Evolutionary conservation across 2,888 invertebrate species (phyloP).

Genomic region (Eledona agricola): DNA sequence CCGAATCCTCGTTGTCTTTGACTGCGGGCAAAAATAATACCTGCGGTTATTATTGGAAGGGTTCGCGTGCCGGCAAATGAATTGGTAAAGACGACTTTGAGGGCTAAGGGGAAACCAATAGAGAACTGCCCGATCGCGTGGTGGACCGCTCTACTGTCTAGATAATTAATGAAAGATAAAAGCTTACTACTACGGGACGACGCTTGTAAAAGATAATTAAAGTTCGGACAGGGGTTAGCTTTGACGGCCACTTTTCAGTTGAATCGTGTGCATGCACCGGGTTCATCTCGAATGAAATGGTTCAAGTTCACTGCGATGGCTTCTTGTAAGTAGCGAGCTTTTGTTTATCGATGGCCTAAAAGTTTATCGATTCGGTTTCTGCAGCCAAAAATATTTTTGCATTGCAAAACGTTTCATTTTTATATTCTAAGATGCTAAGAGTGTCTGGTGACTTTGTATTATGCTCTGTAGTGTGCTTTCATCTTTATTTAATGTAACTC

Average conservation of each 20-base stretch:
- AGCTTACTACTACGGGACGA: conserved; percentile 37
- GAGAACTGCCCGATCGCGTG: conserved; percentile 16
- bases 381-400: conserved; percentile 1
- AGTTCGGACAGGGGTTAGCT: conserved; percentile 29
- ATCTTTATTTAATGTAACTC: no score
- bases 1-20: no score
- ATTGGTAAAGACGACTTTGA: conserved; percentile 15
- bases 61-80: conserved; percentile 32
- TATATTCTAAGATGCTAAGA: no score
- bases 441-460: no score
- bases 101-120: conserved; percentile 3
- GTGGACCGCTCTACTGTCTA: conserved; percentile 31
- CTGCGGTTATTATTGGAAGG: no score
- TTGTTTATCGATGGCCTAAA: no score
- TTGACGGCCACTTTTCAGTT: conserved; percentile 22
- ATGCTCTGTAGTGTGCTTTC: no score
- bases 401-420: no score
- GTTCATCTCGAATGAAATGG: conserved; percentile 10
- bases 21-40: no score
- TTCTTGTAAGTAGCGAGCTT: conserved; percentile 15
- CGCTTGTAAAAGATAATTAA: conserved; percentile 42
- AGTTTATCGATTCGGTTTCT: background rate
- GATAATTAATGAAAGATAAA: conserved; percentile 51
- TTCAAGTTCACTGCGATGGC: conserved; percentile 13
- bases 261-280: conserved; percentile 10